These are phyloP conservation scores for Octonoba sinensis DNA, from an alignment of 2,888 invertebrate genomes.

Conservation along the genomic window DNA sequence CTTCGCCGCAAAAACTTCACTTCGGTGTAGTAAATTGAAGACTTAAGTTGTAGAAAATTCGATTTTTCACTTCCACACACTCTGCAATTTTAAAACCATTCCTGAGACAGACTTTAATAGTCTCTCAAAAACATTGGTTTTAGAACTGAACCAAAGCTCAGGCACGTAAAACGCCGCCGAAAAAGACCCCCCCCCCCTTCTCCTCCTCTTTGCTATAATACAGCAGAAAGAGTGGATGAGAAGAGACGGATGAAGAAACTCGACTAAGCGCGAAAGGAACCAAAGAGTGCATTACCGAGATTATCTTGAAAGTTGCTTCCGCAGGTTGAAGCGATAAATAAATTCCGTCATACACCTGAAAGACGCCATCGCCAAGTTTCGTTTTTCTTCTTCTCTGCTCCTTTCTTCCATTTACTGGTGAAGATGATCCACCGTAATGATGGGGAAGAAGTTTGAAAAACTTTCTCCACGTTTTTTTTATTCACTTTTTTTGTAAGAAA, in stretches of 20 bases:
- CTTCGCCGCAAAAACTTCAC: no score
- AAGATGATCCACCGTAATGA: constrained; percentile 8
- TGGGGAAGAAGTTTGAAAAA: not conserved
- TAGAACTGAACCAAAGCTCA: no score
- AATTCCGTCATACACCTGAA: constrained; percentile 53
- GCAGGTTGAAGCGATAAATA: constrained; percentile 57
- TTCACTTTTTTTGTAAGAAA: not conserved
- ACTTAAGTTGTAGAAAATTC: no score
- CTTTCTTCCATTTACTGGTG: not conserved
- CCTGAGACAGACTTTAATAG: no score
- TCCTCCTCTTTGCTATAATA: no score
- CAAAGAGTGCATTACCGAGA: constrained; percentile 50
- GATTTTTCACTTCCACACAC: no score
- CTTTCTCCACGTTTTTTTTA: not conserved
- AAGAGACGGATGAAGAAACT: not conserved
- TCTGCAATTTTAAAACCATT: no score
- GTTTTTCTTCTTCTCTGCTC: not conserved
- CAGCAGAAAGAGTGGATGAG: no score
- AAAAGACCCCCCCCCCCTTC: no score
- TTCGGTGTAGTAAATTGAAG: no score
- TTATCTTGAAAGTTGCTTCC: constrained; percentile 57
- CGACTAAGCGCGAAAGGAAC: constrained; percentile 4
- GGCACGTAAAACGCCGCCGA: no score
- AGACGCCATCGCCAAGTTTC: not conserved
- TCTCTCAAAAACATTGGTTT: no score